A percentile compares a stretch with the other conserved stretches of the same genome.
phyloP scores from a whole-genome alignment of 2,113 vertebrate species.

The Connochaetes taurinus region DNA sequence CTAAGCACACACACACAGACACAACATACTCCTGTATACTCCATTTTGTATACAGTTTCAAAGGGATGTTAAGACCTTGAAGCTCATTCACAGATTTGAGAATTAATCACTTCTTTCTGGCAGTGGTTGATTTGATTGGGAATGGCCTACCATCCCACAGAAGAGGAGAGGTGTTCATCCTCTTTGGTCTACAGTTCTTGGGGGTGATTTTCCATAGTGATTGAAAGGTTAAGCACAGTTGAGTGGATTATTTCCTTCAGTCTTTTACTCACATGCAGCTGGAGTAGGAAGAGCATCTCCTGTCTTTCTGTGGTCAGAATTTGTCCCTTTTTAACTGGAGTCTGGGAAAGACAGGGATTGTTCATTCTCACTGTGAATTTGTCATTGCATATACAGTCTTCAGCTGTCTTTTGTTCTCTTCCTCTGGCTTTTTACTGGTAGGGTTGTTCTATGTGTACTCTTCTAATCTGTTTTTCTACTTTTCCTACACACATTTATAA shows the following conservation, averaged over 20 bases:
- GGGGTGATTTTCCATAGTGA: background rate
- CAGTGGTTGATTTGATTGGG: background rate
- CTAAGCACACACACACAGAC: background rate
- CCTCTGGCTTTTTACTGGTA: background rate
- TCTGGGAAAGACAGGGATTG: background rate
- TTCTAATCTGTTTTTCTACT: background rate
- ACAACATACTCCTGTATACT: background rate
- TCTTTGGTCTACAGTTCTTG: background rate
- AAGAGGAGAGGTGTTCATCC: background rate
- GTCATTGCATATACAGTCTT: background rate
- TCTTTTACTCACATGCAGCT: background rate
- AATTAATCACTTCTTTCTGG: background rate
- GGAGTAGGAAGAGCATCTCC: background rate
- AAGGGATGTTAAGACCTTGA: background rate
- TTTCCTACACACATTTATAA: background rate
- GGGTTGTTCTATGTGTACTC: no score
- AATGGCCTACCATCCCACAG: background rate
- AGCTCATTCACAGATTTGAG: background rate
- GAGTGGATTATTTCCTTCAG: background rate
- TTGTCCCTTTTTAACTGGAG: background rate
- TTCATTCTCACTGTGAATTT: background rate
- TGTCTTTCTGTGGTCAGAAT: background rate
- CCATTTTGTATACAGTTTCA: background rate
- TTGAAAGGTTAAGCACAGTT: background rate
- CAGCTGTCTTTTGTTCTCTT: background rate